A percentile compares a stretch with the other conserved stretches of the same genome.
Evolutionary conservation across 2,888 invertebrate genomes (phyloP).

Genomic region (Meiosimyza platycephala): DNA sequence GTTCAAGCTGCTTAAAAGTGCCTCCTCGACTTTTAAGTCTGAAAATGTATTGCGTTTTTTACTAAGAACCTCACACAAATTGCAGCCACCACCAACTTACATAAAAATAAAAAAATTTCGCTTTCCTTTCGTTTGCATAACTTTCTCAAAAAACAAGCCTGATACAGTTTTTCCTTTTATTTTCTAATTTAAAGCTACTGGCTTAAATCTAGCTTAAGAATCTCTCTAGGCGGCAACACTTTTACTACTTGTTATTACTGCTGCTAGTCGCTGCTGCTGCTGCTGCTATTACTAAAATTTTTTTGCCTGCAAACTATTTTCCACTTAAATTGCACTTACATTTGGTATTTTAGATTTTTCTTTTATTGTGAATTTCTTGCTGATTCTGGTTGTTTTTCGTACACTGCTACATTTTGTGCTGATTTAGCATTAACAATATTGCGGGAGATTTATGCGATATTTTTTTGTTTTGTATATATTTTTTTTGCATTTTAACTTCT

Average conservation of each 20-base stretch:
- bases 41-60: too few species aligned
- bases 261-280: conserved; percentile 20
- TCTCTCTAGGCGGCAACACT: conserved; percentile 27
- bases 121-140: conserved; percentile 12
- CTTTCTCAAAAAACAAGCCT: conserved; percentile 2
- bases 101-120: conserved; percentile 10
- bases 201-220: conserved; percentile 25
- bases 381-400: not conserved
- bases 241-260: conserved; percentile 23
- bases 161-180: conserved; percentile 1
- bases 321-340: conserved; percentile 18
- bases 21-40: too few species aligned
- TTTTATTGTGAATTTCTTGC: too few species aligned
- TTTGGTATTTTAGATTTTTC: too few species aligned
- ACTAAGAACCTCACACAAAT: too few species aligned
- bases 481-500: conserved; percentile 39
- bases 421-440: conserved; percentile 50
- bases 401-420: not conserved
- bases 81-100: too few species aligned
- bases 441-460: conserved; percentile 53
- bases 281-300: conserved; percentile 15
- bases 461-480: conserved; percentile 32
- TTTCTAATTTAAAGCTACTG: not conserved
- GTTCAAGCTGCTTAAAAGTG: not conserved
- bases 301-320: conserved; percentile 24